Percentiles rank a stretch among this genome's conserved stretches.
Conservation (phyloP, 2,888 invertebrate genomes). For the Nesidiocoris tenuis region DNA sequence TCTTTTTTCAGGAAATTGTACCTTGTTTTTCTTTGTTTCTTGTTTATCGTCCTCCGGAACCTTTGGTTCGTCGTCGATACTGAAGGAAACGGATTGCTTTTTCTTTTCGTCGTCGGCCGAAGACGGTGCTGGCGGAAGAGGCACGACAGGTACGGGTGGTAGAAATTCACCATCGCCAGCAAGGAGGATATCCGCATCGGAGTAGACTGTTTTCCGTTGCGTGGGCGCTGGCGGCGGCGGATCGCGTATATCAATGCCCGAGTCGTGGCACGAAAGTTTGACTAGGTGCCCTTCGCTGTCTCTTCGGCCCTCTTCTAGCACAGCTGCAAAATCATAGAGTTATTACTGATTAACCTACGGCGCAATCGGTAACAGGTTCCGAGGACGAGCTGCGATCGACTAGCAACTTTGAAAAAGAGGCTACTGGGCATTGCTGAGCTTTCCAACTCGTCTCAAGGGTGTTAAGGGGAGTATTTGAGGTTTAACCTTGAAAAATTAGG, state of each 20-base stretch:
- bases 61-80: conserved; percentile 57
- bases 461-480: too few species aligned
- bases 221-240: conserved; percentile 57
- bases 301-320: conserved; percentile 54
- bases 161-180: conserved; percentile 75
- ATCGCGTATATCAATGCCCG: conserved; percentile 84
- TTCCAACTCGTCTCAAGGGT: too few species aligned
- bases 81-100: conserved; percentile 71
- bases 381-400: too few species aligned
- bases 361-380: too few species aligned
- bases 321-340: conserved; percentile 36
- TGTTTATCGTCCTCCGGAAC: conserved; percentile 60
- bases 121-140: conserved; percentile 60
- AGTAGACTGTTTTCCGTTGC: conserved; percentile 63
- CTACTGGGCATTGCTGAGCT: too few species aligned
- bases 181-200: conserved; percentile 81
- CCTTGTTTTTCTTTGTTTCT: conserved; percentile 52
- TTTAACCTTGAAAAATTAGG: too few species aligned
- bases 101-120: conserved; percentile 61
- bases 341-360: too few species aligned
- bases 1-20: too few species aligned
- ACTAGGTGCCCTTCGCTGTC: conserved; percentile 61
- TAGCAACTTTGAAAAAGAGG: too few species aligned
- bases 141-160: conserved; percentile 77
- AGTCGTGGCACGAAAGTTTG: conserved; percentile 84